These are phyloP conservation scores for Drosophila merina DNA, from an alignment of 2,888 invertebrate genomes.

Conservation along the genomic window DNA sequence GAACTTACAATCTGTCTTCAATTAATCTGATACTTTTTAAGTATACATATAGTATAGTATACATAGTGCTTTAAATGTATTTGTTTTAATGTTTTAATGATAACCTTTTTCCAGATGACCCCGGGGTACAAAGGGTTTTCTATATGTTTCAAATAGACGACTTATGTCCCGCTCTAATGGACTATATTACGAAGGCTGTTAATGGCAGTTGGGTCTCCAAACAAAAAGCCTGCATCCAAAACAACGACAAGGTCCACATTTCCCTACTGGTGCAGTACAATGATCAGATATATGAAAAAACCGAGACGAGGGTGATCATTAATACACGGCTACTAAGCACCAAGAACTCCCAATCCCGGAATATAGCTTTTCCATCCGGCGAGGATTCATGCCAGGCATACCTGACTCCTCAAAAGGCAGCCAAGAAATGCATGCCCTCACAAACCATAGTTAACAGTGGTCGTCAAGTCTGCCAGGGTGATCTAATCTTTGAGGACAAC, in stretches of 20 bases:
- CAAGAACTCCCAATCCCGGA: slow-evolving; percentile 24
- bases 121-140: slow-evolving; percentile 67
- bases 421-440: slow-evolving; percentile 43
- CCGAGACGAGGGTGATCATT: slow-evolving; percentile 61
- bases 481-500: slow-evolving; percentile 87
- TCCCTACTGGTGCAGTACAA: slow-evolving; percentile 71
- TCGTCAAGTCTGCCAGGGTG: slow-evolving; percentile 76
- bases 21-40: no score
- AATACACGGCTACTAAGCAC: slow-evolving; percentile 62
- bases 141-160: slow-evolving; percentile 71
- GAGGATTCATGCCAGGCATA: slow-evolving; percentile 41
- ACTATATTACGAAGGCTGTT: slow-evolving; percentile 59
- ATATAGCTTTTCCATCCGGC: slow-evolving; percentile 16
- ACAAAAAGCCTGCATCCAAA: slow-evolving; percentile 50
- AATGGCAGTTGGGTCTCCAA: slow-evolving; percentile 61
- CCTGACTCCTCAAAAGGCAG: slow-evolving; percentile 14
- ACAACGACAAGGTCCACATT: slow-evolving; percentile 68
- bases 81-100: neutral
- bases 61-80: neutral
- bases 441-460: slow-evolving; percentile 38
- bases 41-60: no score
- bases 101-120: slow-evolving; percentile 59
- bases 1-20: neutral
- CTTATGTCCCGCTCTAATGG: slow-evolving; percentile 68
- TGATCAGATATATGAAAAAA: slow-evolving; percentile 63